Conservation (phyloP, 2,113 vertebrate genomes). For the Tricholaema leucomelas region DNA sequence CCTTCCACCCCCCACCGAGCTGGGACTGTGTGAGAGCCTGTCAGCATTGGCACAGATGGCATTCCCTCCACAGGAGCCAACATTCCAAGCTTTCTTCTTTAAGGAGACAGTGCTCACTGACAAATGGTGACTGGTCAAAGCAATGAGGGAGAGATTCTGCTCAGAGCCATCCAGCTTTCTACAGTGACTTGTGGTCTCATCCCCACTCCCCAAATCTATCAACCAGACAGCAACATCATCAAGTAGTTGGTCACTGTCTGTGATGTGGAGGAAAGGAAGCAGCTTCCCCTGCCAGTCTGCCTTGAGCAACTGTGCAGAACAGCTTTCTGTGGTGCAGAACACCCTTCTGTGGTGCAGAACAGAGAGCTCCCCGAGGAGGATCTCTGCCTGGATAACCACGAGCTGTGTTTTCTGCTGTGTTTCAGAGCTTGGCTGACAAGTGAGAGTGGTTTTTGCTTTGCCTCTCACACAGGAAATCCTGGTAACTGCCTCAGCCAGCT, state of each 20-base stretch:
- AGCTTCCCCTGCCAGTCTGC: no score
- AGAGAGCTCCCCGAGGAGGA: not conserved
- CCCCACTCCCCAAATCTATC: not conserved
- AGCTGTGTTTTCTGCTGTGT: not conserved
- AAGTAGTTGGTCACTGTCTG: not conserved
- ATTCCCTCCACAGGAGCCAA: not conserved
- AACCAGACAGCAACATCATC: not conserved
- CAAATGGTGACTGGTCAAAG: not conserved
- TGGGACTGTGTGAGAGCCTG: not conserved
- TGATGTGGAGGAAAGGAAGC: not conserved
- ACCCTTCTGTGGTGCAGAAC: not conserved
- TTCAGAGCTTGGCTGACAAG: not conserved
- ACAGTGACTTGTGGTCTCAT: not conserved
- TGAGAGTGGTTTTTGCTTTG: not conserved
- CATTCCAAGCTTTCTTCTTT: not conserved
- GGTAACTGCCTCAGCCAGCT: not conserved
- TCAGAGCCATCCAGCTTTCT: not conserved
- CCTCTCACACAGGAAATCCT: not conserved
- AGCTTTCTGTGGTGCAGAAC: not conserved
- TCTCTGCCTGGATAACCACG: not conserved
- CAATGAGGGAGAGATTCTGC: not conserved
- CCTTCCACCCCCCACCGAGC: no score
- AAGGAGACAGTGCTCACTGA: not conserved
- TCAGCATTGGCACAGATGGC: not conserved
- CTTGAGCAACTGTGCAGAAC: not conserved